phyloP scores from a whole-genome alignment of 2,797 vertebrate species.

The Anguilla megastoma region DNA sequence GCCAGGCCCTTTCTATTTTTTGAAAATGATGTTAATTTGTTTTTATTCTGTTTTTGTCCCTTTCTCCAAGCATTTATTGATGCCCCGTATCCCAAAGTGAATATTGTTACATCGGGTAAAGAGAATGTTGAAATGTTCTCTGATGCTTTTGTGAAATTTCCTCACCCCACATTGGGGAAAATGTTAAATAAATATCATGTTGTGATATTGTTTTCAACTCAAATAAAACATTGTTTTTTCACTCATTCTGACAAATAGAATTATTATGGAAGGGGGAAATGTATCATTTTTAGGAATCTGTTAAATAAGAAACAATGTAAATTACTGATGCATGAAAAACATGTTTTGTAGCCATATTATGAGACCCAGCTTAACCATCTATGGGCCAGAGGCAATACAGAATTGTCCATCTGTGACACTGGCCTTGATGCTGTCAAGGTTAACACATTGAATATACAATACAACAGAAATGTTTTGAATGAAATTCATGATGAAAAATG shows the following conservation, averaged over 20 bases:
- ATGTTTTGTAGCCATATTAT: not conserved
- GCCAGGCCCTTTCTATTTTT: not conserved
- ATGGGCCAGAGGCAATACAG: not conserved
- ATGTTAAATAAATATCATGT: slow-evolving; percentile 27
- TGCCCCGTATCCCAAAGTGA: not conserved
- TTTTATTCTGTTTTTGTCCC: slow-evolving; percentile 14
- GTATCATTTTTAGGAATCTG: not conserved
- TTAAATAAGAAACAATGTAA: not conserved
- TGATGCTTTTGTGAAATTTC: slow-evolving; percentile 27
- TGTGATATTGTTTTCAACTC: slow-evolving; percentile 33
- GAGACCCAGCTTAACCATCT: not conserved
- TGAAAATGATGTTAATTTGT: slow-evolving; percentile 10
- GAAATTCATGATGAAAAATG: too few species aligned
- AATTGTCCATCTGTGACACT: not conserved
- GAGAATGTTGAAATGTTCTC: slow-evolving; percentile 33
- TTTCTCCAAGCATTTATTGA: not conserved
- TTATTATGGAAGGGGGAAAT: not conserved
- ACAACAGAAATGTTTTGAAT: too few species aligned
- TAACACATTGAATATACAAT: not conserved
- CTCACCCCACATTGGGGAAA: slow-evolving; percentile 40
- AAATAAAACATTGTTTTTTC: slow-evolving; percentile 26
- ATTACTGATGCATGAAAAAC: not conserved
- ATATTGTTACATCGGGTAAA: slow-evolving; percentile 29
- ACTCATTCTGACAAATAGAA: not conserved
- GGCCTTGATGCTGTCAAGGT: not conserved